Percentiles rank a stretch among this genome's conserved stretches.
Conservation (phyloP, 2,113 vertebrate genomes). For the Lichenostomus cassidix region DNA sequence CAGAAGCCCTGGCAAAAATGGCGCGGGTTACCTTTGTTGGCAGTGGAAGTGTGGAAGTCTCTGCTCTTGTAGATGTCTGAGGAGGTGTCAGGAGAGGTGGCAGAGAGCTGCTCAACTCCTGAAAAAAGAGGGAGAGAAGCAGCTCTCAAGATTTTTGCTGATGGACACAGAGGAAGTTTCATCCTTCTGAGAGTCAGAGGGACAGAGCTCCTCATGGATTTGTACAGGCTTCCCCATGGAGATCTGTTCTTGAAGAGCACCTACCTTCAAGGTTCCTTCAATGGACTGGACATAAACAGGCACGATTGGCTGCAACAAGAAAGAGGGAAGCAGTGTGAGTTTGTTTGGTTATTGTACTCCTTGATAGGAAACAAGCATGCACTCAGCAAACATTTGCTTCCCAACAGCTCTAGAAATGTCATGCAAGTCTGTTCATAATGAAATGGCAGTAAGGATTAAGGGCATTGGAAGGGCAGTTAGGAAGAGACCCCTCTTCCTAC, state of each 20-base stretch:
- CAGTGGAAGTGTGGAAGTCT: neutral
- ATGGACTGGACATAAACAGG: neutral
- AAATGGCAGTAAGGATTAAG: too few species aligned
- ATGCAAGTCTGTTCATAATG: neutral
- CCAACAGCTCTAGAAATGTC: neutral
- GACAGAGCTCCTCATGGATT: neutral
- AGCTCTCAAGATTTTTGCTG: neutral
- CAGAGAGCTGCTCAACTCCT: neutral
- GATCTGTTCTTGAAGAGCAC: neutral
- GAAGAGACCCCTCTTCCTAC: too few species aligned
- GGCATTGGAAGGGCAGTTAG: too few species aligned
- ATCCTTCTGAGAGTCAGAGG: neutral
- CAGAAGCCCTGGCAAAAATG: too few species aligned
- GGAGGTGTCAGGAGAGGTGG: neutral
- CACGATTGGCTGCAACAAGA: neutral
- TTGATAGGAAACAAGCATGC: neutral
- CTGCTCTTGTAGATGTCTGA: too few species aligned
- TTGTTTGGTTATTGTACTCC: neutral
- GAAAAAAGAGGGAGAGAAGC: neutral
- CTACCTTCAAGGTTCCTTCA: neutral
- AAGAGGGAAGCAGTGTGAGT: neutral
- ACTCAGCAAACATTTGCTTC: neutral
- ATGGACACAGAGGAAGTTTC: neutral
- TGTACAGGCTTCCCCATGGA: neutral
- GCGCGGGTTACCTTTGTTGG: neutral